Evolutionary conservation across 2,888 invertebrate species (phyloP).

Genomic region (Cephus nigrinus): DNA sequence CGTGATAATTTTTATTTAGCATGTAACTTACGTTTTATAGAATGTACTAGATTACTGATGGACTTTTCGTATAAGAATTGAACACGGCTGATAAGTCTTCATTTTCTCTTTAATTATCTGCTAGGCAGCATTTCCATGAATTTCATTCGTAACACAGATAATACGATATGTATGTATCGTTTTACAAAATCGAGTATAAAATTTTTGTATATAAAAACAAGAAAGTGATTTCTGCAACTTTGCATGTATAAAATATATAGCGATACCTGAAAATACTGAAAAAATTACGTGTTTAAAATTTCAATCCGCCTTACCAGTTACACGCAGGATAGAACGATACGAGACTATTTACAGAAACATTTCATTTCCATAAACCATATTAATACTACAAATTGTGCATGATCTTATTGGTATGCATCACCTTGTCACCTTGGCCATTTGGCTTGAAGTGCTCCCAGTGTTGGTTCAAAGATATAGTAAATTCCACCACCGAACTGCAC

Average conservation of each 20-base stretch:
- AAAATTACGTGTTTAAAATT: not conserved
- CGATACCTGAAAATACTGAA: not conserved
- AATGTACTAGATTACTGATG: not conserved
- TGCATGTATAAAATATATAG: not conserved
- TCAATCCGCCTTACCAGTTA: not conserved
- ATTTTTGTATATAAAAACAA: not conserved
- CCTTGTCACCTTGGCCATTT: constrained; percentile 19
- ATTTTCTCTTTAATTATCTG: not conserved
- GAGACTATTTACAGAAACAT: not conserved
- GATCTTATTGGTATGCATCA: not conserved
- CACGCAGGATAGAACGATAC: not conserved
- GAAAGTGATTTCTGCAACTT: not conserved
- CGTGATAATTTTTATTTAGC: not conserved
- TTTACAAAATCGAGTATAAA: not conserved
- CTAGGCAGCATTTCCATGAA: not conserved
- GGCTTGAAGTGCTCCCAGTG: constrained; percentile 34
- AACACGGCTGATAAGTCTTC: not conserved
- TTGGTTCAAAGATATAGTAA: constrained; percentile 42
- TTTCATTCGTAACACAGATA: not conserved
- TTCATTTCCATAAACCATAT: not conserved
- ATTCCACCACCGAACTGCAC: constrained; percentile 43
- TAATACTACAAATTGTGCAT: not conserved
- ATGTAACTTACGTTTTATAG: not conserved
- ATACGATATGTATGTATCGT: not conserved
- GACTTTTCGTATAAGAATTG: not conserved